phyloP scores from a whole-genome alignment of 2,797 vertebrate genomes.

The Coregonus suidteri region DNA sequence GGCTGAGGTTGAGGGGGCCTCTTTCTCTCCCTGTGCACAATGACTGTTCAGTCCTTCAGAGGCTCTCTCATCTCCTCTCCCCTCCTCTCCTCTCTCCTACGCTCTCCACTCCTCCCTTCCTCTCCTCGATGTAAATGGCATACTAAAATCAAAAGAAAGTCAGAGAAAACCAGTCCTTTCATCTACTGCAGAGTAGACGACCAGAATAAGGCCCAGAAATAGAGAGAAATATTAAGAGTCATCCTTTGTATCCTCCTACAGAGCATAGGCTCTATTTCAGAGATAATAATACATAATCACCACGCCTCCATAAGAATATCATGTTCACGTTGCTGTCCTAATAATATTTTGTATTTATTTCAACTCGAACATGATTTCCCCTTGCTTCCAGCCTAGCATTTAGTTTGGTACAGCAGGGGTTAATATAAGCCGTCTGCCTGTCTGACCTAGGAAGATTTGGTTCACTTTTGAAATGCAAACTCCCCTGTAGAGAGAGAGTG shows the following conservation, averaged over 20 bases:
- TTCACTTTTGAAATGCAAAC: no score
- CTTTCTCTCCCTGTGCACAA: slow-evolving; percentile 7
- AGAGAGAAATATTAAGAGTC: slow-evolving; percentile 14
- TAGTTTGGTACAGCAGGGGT: no score
- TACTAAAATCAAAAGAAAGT: slow-evolving; percentile 56
- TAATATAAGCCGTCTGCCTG: no score
- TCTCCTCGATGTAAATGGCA: slow-evolving; percentile 53
- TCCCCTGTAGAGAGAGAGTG: no score
- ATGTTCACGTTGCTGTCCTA: no score
- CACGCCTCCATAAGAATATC: no score
- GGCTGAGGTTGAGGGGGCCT: no score
- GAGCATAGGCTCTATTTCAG: slow-evolving; percentile 18
- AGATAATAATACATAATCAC: background rate
- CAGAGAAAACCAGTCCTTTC: slow-evolving; percentile 52
- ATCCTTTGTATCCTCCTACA: slow-evolving; percentile 30
- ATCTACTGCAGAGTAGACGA: slow-evolving; percentile 54
- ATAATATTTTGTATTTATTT: no score
- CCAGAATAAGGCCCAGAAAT: slow-evolving; percentile 45
- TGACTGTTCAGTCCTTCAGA: slow-evolving; percentile 43
- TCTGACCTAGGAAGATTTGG: no score
- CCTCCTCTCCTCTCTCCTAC: background rate
- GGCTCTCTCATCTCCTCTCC: slow-evolving; percentile 3
- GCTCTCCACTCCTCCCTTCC: slow-evolving; percentile 9
- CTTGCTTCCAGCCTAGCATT: no score
- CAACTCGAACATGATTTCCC: no score